phyloP scores from a whole-genome alignment of 1,140 invertebrate genomes.

The Drosophila melanica region DNA sequence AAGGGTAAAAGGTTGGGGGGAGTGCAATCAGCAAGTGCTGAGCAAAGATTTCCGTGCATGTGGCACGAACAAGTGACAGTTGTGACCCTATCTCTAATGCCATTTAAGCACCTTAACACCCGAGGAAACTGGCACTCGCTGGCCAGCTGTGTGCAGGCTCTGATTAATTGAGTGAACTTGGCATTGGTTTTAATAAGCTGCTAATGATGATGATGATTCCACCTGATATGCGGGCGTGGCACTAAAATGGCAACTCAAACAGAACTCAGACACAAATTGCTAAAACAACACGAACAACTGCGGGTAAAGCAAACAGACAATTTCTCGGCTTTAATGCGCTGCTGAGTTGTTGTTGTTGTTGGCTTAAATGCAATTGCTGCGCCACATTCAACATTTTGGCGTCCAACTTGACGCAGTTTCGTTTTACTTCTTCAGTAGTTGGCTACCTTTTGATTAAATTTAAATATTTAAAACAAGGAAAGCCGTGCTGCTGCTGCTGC shows the following conservation, averaged over 20 bases:
- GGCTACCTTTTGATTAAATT: conserved; percentile 26
- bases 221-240: conserved; percentile 44
- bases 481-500: not conserved
- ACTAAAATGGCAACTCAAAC: conserved; percentile 18
- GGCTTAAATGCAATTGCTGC: not conserved
- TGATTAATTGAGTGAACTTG: conserved; percentile 56
- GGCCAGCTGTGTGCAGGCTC: conserved; percentile 38
- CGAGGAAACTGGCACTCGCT: conserved; percentile 34
- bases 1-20: not conserved
- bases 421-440: not conserved
- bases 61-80: not conserved
- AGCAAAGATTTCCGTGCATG: conserved; percentile 1
- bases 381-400: not conserved
- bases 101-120: conserved; percentile 54
- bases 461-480: conserved; percentile 36
- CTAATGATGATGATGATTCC: conserved; percentile 41
- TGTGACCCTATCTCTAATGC: conserved; percentile 25
- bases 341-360: not conserved
- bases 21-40: conserved; percentile 34
- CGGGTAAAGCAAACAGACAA: not conserved
- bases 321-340: conserved; percentile 7
- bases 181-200: conserved; percentile 26
- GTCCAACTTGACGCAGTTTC: no score
- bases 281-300: conserved; percentile 1
- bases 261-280: not conserved